These are phyloP conservation scores for Dolichallabes microphthalmus DNA, from an alignment of 2,113 vertebrate genomes.

Conservation along the genomic window DNA sequence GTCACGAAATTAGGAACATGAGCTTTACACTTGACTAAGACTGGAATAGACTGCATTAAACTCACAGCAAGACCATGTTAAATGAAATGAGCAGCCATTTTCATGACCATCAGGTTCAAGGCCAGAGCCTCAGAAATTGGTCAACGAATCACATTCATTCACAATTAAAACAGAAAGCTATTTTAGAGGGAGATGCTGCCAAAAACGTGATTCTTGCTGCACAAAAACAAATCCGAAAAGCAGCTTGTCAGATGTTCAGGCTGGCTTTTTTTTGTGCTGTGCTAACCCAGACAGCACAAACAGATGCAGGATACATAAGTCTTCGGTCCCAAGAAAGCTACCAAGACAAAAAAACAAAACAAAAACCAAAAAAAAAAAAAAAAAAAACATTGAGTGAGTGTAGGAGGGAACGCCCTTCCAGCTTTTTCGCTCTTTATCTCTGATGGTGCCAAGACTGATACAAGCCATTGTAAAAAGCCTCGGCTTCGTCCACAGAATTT, in stretches of 20 bases:
- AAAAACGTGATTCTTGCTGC: not conserved
- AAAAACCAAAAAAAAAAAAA: not conserved
- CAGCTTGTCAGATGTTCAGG: conserved; percentile 1
- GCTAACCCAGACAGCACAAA: conserved; percentile 12
- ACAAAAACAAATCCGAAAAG: not conserved
- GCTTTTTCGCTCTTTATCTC: conserved; percentile 18
- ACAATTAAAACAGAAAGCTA: conserved; percentile 17
- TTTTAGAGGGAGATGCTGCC: not conserved
- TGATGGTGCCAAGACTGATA: conserved; percentile 82
- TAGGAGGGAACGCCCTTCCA: not conserved
- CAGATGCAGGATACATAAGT: conserved; percentile 37
- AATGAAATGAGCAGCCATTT: conserved; percentile 19
- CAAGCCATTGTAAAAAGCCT: conserved; percentile 99
- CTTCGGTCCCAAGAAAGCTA: not conserved
- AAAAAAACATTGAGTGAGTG: not conserved
- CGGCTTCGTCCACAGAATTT: conserved; percentile 76
- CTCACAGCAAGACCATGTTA: not conserved
- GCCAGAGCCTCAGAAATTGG: not conserved
- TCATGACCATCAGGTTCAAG: conserved; percentile 2
- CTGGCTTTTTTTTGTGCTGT: not conserved
- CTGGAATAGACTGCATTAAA: not conserved
- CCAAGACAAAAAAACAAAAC: not conserved
- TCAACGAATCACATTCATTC: not conserved
- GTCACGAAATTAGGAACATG: conserved; percentile 18
- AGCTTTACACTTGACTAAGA: conserved; percentile 1